Evolutionary conservation across 2,797 vertebrate genomes (phyloP).

Genomic region (Xyrichtys novacula): DNA sequence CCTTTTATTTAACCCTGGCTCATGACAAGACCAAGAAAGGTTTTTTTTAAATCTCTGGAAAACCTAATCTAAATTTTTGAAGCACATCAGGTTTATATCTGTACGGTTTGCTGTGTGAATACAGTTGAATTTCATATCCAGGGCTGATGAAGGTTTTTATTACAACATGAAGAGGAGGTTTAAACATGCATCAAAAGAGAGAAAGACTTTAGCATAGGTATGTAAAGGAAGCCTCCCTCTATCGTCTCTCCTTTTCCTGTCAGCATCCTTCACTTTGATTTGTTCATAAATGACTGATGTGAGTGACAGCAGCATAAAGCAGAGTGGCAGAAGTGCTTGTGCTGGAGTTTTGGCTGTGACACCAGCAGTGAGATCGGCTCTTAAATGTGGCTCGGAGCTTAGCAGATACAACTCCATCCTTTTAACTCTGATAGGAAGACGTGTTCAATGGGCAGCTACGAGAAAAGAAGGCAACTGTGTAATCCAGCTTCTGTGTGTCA

Average conservation of each 20-base stretch:
- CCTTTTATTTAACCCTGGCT: too few species aligned
- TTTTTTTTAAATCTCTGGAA: too few species aligned
- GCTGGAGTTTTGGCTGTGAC: slow-evolving; percentile 29
- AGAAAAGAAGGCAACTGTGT: slow-evolving; percentile 3
- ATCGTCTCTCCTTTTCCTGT: slow-evolving; percentile 2
- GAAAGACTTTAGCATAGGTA: not conserved
- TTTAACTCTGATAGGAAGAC: not conserved
- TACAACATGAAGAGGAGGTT: too few species aligned
- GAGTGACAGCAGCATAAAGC: slow-evolving; percentile 35
- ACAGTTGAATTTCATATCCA: too few species aligned
- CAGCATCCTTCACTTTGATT: slow-evolving; percentile 23
- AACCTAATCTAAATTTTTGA: too few species aligned
- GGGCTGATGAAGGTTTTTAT: too few species aligned
- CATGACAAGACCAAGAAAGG: too few species aligned
- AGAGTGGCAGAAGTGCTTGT: slow-evolving; percentile 58
- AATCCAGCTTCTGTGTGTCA: not conserved
- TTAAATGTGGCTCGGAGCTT: slow-evolving; percentile 18
- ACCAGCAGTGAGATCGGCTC: slow-evolving; percentile 21
- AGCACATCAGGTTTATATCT: too few species aligned
- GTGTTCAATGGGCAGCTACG: slow-evolving; percentile 14
- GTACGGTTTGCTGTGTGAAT: too few species aligned
- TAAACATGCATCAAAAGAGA: not conserved
- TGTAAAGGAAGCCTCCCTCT: not conserved
- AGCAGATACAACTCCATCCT: slow-evolving; percentile 36
- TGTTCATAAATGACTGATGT: slow-evolving; percentile 30